Base-by-base conservation (phyloP, 2,113 vertebrate genomes). In the Catharus minimus region DNA sequence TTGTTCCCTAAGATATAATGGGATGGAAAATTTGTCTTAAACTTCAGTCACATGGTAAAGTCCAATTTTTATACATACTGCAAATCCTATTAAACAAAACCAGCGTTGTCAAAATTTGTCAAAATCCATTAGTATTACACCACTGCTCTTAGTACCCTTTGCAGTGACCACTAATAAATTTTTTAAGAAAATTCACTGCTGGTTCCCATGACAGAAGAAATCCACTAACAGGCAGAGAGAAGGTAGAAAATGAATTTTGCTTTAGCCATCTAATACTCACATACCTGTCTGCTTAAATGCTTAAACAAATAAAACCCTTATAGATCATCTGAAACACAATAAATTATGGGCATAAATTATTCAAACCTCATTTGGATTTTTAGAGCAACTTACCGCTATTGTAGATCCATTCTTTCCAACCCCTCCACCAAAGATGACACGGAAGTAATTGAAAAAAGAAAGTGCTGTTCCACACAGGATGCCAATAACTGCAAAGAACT, bases 361-460 rank as follows among this genome's bases (percentile, higher is more conserved):
- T 68, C 26, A 44, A 72, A 46, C 5, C 4, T 32, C 52, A 30
- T n/a, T 86, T 36, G 16, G 15, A 33, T 47, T 66, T 83, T 67
- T 80, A 65, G 74, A 93, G 80, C 18, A 58, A 92, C 98, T 98
- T 98, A 99, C 99, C 86, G 99, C 99, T 86, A 99, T 98, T 9
- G 99, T 99, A 52, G 99, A 99, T 95, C 99, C 99, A 56, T 99
- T 99, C 95, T 99, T 99, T 82, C 99, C 99, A 44, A 99, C 98
- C 17, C 99, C 99, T 57, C 99, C 99, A 50, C 98, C 98, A 91
- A 99, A 95, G 93, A 99, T 99, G 95, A 99, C 98, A 60, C 97
- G 94, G 96, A 99, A 99, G 96, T 99, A 99, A 98, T 98, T 99
- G 95, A 98, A 98, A 95, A 97, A 98, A 95, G 99, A 99, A 97